A percentile compares a stretch with the other conserved stretches of the same genome.
Conservation (phyloP, 2,888 invertebrate genomes). For the Drosophila stalkeri region DNA sequence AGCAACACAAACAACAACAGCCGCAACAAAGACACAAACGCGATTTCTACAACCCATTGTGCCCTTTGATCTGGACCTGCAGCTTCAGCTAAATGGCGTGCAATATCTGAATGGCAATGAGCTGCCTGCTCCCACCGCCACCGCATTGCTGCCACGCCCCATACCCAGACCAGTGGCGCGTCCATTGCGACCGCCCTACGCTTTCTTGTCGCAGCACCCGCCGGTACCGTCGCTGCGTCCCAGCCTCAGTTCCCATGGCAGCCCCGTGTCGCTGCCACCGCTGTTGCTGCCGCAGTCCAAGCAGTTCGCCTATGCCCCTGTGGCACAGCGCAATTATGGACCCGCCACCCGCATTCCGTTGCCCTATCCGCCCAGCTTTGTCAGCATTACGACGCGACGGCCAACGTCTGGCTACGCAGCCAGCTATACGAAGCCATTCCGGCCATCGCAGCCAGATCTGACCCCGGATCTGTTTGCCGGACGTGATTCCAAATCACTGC, state of each 20-base stretch:
- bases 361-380: slow-evolving; percentile 83
- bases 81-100: slow-evolving; percentile 55
- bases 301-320: slow-evolving; percentile 80
- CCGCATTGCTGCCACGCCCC: slow-evolving; percentile 32
- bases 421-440: slow-evolving; percentile 57
- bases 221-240: slow-evolving; percentile 10
- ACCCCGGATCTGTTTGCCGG: slow-evolving; percentile 79
- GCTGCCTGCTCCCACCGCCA: slow-evolving; percentile 19
- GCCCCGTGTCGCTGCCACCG: slow-evolving; percentile 26
- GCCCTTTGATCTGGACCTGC: slow-evolving; percentile 71
- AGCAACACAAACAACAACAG: slow-evolving; percentile 37
- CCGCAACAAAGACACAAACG: slow-evolving; percentile 51
- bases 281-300: slow-evolving; percentile 73
- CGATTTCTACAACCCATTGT: slow-evolving; percentile 65
- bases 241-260: slow-evolving; percentile 15
- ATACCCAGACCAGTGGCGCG: slow-evolving; percentile 28
- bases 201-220: slow-evolving; percentile 29
- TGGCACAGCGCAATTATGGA: slow-evolving; percentile 64
- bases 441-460: slow-evolving; percentile 61
- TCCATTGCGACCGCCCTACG: slow-evolving; percentile 50
- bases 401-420: slow-evolving; percentile 36
- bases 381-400: slow-evolving; percentile 76
- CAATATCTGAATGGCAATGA: slow-evolving; percentile 63
- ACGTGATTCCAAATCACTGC: slow-evolving; percentile 86
- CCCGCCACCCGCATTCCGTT: slow-evolving; percentile 59